Percentiles rank a stretch among this genome's conserved stretches.
These are phyloP conservation scores for Drosophila acutilabella DNA, from an alignment of 2,888 invertebrate species.

Conservation along the genomic window DNA sequence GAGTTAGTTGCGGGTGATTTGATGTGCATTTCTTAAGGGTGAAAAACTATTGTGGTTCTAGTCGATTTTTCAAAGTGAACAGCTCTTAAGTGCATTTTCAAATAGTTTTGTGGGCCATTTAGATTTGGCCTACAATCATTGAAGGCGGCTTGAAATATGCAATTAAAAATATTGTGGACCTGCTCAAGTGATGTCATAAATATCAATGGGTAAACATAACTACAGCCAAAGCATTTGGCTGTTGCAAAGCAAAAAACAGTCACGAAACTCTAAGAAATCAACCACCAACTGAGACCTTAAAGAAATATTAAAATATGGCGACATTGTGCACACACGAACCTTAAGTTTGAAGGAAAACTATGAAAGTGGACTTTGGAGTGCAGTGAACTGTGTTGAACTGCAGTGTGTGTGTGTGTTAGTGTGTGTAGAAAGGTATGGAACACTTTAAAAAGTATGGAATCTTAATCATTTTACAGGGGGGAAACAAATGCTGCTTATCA, in stretches of 20 bases:
- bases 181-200: conserved; percentile 50
- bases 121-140: conserved; percentile 20
- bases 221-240: conserved; percentile 13
- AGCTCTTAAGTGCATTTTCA: conserved; percentile 61
- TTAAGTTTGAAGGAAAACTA: not conserved
- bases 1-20: conserved; percentile 31
- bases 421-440: not conserved
- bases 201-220: conserved; percentile 47
- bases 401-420: not conserved
- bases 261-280: conserved; percentile 33
- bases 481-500: conserved; percentile 74
- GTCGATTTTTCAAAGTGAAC: conserved; percentile 1
- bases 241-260: not conserved
- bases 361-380: conserved; percentile 20
- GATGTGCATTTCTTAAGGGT: conserved; percentile 32
- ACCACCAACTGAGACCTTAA: conserved; percentile 21
- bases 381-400: conserved; percentile 48
- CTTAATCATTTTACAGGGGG: conserved; percentile 15
- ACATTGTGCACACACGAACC: conserved; percentile 23
- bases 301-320: conserved; percentile 30
- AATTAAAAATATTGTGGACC: conserved; percentile 56
- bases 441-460: conserved; percentile 17
- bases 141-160: conserved; percentile 21
- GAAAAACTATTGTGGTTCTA: conserved; percentile 26
- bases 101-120: conserved; percentile 32